Percentiles rank a stretch among this genome's conserved stretches.
phyloP scores from a whole-genome alignment of 2,113 vertebrate genomes.

The Mormyrus lacerda region DNA sequence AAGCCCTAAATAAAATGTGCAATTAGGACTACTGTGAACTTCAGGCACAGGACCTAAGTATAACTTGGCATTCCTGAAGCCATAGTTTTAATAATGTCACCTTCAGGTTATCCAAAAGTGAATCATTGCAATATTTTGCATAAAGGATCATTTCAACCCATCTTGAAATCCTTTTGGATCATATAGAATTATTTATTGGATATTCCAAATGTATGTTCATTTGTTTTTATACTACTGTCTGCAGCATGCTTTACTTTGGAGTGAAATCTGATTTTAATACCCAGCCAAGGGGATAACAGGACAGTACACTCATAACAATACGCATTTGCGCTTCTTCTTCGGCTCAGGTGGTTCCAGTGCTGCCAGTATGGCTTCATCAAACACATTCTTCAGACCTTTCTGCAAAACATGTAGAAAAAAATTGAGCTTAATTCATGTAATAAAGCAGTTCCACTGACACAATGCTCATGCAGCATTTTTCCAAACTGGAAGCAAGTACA shows the following conservation, averaged over 20 bases:
- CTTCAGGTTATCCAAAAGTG: neutral
- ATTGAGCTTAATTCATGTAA: constrained; percentile 30
- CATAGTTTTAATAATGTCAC: neutral
- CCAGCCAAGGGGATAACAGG: constrained; percentile 42
- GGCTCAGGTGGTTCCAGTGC: constrained; percentile 98
- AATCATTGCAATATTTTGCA: neutral
- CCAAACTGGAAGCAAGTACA: neutral
- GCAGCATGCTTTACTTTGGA: constrained; percentile 37
- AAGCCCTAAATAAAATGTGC: neutral
- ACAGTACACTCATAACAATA: constrained; percentile 89
- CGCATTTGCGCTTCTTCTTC: constrained; percentile 99
- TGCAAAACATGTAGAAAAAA: constrained; percentile 68
- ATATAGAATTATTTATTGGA: constrained; percentile 31
- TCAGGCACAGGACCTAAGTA: neutral
- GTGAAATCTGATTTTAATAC: constrained; percentile 45
- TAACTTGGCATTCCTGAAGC: neutral
- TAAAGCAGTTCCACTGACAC: neutral
- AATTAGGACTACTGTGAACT: neutral
- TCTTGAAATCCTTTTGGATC: constrained; percentile 13
- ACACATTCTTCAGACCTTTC: constrained; percentile 77
- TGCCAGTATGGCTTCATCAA: constrained; percentile 92
- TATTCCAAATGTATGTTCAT: constrained; percentile 18
- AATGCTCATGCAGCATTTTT: neutral
- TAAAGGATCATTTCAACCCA: constrained; percentile 5
- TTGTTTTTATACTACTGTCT: constrained; percentile 20